Conservation (phyloP, 1,140 invertebrate genomes). For the Cotesia typhae region DNA sequence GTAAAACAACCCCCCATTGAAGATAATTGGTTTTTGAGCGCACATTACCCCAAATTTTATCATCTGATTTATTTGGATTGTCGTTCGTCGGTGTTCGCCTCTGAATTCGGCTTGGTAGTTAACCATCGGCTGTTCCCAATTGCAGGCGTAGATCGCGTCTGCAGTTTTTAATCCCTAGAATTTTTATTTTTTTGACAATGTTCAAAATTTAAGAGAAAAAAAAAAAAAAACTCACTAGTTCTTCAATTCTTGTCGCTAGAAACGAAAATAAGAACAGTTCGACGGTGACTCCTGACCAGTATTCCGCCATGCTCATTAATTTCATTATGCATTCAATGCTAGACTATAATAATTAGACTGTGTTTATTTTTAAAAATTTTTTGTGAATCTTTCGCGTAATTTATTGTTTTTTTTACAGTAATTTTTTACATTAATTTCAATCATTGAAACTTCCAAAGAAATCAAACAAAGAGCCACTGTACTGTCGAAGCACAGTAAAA, state of each 20-base stretch:
- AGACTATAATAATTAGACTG: conserved; percentile 41
- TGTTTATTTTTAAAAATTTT: too few species aligned
- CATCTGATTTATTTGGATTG: conserved; percentile 41
- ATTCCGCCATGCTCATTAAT: conserved; percentile 51
- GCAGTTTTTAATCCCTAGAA: conserved; percentile 51
- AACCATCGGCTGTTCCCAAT: conserved; percentile 43
- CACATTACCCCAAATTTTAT: conserved; percentile 49
- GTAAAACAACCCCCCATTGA: conserved; percentile 59
- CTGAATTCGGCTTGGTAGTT: not conserved
- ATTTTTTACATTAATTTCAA: conserved; percentile 5
- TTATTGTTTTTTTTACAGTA: too few species aligned
- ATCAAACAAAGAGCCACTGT: conserved; percentile 8
- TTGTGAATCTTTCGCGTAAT: too few species aligned
- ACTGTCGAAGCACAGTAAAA: not conserved
- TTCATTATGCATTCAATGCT: conserved; percentile 46
- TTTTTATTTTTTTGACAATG: not conserved
- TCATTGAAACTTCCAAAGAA: not conserved
- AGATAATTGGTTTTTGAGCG: conserved; percentile 51
- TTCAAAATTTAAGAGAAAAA: too few species aligned
- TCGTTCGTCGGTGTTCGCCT: conserved; percentile 28
- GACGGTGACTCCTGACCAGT: conserved; percentile 48
- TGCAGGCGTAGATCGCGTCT: conserved; percentile 49
- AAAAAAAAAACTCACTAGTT: conserved; percentile 45
- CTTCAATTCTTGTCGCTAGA: conserved; percentile 51
- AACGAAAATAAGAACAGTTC: conserved; percentile 58